Evolutionary conservation across 2,888 invertebrate species (phyloP).

Genomic region (Dascillus cervinus): DNA sequence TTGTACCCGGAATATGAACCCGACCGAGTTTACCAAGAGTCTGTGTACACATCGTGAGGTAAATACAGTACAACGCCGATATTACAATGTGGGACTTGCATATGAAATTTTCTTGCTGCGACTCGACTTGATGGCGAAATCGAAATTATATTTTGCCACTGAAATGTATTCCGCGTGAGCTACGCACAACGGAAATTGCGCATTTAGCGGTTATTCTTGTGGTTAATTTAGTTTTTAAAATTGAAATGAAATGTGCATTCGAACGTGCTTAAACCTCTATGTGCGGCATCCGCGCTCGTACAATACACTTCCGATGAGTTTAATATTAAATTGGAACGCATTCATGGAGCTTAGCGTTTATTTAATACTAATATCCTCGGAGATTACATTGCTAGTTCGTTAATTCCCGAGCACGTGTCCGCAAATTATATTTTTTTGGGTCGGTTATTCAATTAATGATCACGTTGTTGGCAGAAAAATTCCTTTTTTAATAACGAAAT

Average conservation of each 20-base stretch:
- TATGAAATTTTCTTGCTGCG: not conserved
- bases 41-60: not conserved
- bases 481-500: no score
- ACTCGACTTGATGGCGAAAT: not conserved
- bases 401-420: no score
- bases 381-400: slow-evolving; percentile 12
- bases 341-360: slow-evolving; percentile 27
- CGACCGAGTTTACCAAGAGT: no score
- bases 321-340: slow-evolving; percentile 33
- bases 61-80: not conserved
- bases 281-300: slow-evolving; percentile 20
- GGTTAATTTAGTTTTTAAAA: slow-evolving; percentile 23
- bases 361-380: slow-evolving; percentile 22
- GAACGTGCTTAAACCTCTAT: slow-evolving; percentile 29
- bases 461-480: no score
- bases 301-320: slow-evolving; percentile 32
- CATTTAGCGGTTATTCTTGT: slow-evolving; percentile 22
- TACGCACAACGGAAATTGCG: slow-evolving; percentile 28
- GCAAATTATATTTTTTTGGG: no score
- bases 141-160: not conserved
- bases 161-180: slow-evolving; percentile 15
- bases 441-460: no score
- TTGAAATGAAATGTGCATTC: slow-evolving; percentile 31
- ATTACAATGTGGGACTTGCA: not conserved
- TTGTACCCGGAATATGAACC: slow-evolving; percentile 15